Percentiles rank a stretch among this genome's conserved stretches.
phyloP scores from a whole-genome alignment of 2,113 vertebrate species.

The Lathamus discolor region DNA sequence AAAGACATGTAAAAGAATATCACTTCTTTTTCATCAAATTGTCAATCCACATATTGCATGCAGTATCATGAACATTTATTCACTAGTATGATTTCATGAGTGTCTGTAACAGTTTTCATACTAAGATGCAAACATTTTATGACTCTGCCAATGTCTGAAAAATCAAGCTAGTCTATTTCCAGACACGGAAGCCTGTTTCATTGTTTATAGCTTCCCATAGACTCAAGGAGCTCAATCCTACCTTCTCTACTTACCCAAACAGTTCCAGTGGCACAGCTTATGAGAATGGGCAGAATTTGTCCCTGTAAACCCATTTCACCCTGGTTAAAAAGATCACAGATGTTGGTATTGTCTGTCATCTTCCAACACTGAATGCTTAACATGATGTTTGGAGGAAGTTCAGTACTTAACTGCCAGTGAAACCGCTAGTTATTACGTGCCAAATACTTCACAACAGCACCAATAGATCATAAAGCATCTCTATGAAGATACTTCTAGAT shows the following conservation, averaged over 20 bases:
- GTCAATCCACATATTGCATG: not conserved
- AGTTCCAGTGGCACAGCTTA: not conserved
- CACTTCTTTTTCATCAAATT: not conserved
- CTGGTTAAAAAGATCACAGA: not conserved
- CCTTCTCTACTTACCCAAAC: not conserved
- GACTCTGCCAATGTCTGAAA: not conserved
- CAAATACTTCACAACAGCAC: not conserved
- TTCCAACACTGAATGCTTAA: not conserved
- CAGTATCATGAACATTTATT: not conserved
- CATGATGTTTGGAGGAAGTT: not conserved
- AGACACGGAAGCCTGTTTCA: not conserved
- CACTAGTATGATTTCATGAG: not conserved
- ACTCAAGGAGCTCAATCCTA: not conserved
- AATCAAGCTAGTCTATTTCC: not conserved
- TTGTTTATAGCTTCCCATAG: accelerated
- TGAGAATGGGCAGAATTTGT: not conserved
- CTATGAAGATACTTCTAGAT: not conserved
- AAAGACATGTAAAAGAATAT: not conserved
- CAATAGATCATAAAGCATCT: not conserved
- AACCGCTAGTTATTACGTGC: not conserved
- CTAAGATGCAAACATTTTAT: not conserved
- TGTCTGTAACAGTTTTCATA: not conserved
- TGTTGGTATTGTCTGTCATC: not conserved
- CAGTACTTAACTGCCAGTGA: not conserved
- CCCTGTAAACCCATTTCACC: not conserved